Evolutionary conservation across 2,113 vertebrate genomes (phyloP).

Genomic region (Sarotherodon lohbergeri): DNA sequence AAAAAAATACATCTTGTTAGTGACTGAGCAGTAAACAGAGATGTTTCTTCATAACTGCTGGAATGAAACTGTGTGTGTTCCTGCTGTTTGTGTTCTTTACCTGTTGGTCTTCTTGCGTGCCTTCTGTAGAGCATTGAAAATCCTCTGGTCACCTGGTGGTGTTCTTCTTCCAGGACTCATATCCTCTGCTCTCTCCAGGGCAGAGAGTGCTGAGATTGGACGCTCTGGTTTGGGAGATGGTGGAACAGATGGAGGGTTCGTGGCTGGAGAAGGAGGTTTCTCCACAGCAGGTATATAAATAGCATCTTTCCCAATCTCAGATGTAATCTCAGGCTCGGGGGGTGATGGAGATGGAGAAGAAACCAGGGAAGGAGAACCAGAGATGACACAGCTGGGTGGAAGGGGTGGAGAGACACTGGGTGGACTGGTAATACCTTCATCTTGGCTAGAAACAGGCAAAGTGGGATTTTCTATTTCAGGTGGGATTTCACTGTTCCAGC

Average conservation of each 20-base stretch:
- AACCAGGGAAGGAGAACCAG: background rate
- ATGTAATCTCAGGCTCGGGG: background rate
- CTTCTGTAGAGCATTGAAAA: conserved; percentile 66
- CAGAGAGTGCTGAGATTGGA: conserved; percentile 26
- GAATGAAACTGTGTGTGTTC: background rate
- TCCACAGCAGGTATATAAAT: background rate
- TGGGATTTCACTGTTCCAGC: background rate
- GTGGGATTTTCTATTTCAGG: conserved; percentile 4
- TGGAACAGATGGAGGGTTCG: background rate
- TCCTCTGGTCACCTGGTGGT: conserved; percentile 42
- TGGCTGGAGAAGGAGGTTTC: background rate
- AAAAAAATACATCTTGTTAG: background rate
- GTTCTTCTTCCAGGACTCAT: conserved; percentile 25
- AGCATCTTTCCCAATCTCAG: background rate
- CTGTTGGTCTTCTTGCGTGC: conserved; percentile 51
- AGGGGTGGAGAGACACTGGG: background rate
- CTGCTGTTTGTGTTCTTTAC: conserved; percentile 3
- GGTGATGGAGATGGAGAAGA: background rate
- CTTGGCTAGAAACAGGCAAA: background rate
- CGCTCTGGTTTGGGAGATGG: conserved; percentile 14
- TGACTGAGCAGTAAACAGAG: background rate
- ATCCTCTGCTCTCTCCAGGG: conserved; percentile 61
- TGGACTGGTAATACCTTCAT: background rate
- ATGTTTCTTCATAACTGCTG: background rate
- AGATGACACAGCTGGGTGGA: background rate